A percentile compares a stretch with the other conserved stretches of the same genome.
phyloP scores from a whole-genome alignment of 2,888 invertebrate species.

The Tachina grossa region DNA sequence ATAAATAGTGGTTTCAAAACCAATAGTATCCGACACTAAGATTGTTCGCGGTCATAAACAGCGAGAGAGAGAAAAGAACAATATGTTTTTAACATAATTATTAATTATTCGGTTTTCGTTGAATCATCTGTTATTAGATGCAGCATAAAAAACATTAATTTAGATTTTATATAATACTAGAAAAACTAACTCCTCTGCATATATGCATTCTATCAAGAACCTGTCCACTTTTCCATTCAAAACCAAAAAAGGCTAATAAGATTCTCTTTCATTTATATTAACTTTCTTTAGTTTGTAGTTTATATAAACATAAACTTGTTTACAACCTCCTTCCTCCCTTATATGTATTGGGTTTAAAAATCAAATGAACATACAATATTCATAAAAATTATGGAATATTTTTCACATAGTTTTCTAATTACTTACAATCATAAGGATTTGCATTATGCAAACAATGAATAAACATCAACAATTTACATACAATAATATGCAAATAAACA shows the following conservation, averaged over 20 bases:
- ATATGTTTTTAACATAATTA: slow-evolving; percentile 36
- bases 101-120: background rate
- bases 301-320: background rate
- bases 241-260: background rate
- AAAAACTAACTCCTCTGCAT: slow-evolving; percentile 4
- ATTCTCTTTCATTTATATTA: background rate
- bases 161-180: slow-evolving; percentile 22
- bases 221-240: background rate
- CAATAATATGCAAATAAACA: background rate
- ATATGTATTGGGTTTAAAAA: background rate
- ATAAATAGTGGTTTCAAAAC: slow-evolving; percentile 72
- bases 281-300: background rate
- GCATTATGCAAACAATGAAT: slow-evolving; percentile 51
- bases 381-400: background rate
- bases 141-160: slow-evolving; percentile 29
- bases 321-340: background rate
- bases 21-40: slow-evolving; percentile 41
- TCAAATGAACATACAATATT: background rate
- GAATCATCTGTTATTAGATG: slow-evolving; percentile 19
- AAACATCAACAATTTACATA: slow-evolving; percentile 27
- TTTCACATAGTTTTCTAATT: slow-evolving; percentile 28
- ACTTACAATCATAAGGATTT: slow-evolving; percentile 36
- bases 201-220: background rate
- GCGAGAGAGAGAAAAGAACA: slow-evolving; percentile 9
- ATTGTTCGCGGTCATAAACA: slow-evolving; percentile 17